Evolutionary conservation across 2,797 vertebrate species (phyloP), one percentile per base, ranked within the genome.

Genomic region (Hyperoplus immaculatus): DNA sequence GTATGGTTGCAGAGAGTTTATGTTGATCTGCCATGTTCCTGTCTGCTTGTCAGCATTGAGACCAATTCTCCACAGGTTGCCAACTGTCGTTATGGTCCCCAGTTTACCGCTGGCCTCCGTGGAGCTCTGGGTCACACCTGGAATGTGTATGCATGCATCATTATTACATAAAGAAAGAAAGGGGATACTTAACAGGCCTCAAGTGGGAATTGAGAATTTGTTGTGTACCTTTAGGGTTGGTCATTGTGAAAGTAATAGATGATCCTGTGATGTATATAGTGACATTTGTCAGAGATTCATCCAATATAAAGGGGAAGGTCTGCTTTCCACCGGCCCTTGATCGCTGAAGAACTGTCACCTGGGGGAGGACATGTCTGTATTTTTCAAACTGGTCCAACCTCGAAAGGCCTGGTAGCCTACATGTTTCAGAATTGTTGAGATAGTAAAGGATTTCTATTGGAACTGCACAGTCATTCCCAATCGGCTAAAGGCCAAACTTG

Each of bases 331-430:
- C 57, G 50, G 50, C 80, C 53, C 88, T 92, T 15, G 86, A 85
- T 71, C 60, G 68, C 51, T 95, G 94, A 69, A 95, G 81, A 75
- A 95, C 78, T 21, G 93, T 95, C 47, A 96, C 94, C 95, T 96
- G 61, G 65, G 8, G 14, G 12, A 39, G 4, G 6, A 45, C n/a
- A 60, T 5, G 0, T 10, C 9, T 75, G 5, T 8, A 10, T 14
- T 59, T 46, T 62, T 63, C 8, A 66, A 6, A 51, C 29, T 43
- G 8, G 1, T 49, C 6, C 11, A 29, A 55, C 18, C 5, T 21
- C 8, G 12, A 7, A 42, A 46, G 18, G 59, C 4, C 57, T 43
- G 11, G 3, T 54, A 29, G 29, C 29, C 29, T 29, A 29, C 6
- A 14, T 57, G 16, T 39, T 16, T 46, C 21, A 18, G 36, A 58